phyloP scores from a whole-genome alignment of 2,888 invertebrate genomes.

The Athetis lepigone region DNA sequence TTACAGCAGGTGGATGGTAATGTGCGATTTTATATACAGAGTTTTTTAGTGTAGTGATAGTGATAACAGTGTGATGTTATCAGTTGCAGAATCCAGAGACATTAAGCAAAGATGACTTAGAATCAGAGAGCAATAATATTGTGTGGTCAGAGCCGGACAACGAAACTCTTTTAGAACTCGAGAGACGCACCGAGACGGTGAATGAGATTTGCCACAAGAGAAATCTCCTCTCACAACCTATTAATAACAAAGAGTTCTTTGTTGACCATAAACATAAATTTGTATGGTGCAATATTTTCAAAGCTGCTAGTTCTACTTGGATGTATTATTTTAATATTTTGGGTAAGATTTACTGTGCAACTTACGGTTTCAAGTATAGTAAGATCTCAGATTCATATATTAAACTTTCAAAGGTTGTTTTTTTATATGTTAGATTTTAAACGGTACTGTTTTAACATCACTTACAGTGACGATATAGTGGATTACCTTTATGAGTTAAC shows the following conservation, averaged over 20 bases:
- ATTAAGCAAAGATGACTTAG: conserved; percentile 77
- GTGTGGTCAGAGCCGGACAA: conserved; percentile 84
- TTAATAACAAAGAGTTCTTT: conserved; percentile 94
- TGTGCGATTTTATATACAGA: conserved; percentile 33
- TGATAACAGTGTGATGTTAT: conserved; percentile 40
- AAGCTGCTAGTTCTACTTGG: conserved; percentile 95
- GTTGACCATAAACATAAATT: conserved; percentile 92
- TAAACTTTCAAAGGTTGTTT: not conserved
- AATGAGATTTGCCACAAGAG: conserved; percentile 87
- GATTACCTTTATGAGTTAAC: not conserved
- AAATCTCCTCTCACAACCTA: conserved; percentile 77
- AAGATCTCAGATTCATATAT: not conserved
- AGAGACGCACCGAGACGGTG: conserved; percentile 83
- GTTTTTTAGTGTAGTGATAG: conserved; percentile 8
- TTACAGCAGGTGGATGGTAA: conserved; percentile 88
- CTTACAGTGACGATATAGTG: not conserved
- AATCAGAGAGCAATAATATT: conserved; percentile 64
- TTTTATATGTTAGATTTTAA: not conserved
- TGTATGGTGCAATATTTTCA: conserved; percentile 94
- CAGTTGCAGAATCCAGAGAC: conserved; percentile 83
- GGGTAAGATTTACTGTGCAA: conserved; percentile 78
- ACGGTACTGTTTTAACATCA: no score
- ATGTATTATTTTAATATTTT: conserved; percentile 94
- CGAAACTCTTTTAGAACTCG: conserved; percentile 85
- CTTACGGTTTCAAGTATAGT: not conserved